Evolutionary conservation across 2,888 invertebrate genomes (phyloP), one percentile per base, ranked within the genome.

Genomic region (Conistra vaccinii): DNA sequence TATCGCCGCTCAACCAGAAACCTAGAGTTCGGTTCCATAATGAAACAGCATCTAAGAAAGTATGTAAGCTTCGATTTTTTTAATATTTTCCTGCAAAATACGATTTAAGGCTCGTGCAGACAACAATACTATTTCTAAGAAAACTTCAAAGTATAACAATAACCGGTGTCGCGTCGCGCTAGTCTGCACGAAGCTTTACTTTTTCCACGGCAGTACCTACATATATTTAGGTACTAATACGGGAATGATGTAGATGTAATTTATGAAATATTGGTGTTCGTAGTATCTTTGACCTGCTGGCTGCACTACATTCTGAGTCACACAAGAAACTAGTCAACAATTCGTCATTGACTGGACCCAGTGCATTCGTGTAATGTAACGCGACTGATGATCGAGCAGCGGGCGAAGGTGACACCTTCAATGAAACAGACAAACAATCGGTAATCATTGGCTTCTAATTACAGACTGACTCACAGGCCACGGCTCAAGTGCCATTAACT

Each of bases 401-500:
- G n/a, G 23, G 3, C 39, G 60, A 80, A 71, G 80, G 76, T 57
- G 65, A 72, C 60, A 76, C 69, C 73, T 68, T 57, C 62, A 68
- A 76, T 74, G 57, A 61, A 51, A 48, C 76, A 51, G 69, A 73
- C 76, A 53, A 74, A 72, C 71, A 75, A 68, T 69, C 58, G 62
- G 53, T 62, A 70, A 71, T 76, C 55, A 77, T 61, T 60, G 55
- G 58, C 23, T 67, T 76, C 60, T 70, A 42, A 42, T 65, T 80
- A 61, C 62, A 39, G 26, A 29, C 45, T 81, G 84, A 78, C 42
- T 81, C 73, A 79, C 39, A 6, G 29, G 39, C 72, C 71, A 65
- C 26, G 9, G 29, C 20, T 71, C 67, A 77, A 26, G 42, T 17
- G 55, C 48, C 76, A 69, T 42, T 76, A 53, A 39, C 48, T 66